Conservation (phyloP, 2,888 invertebrate genomes). For the Ferrisia virgata region DNA sequence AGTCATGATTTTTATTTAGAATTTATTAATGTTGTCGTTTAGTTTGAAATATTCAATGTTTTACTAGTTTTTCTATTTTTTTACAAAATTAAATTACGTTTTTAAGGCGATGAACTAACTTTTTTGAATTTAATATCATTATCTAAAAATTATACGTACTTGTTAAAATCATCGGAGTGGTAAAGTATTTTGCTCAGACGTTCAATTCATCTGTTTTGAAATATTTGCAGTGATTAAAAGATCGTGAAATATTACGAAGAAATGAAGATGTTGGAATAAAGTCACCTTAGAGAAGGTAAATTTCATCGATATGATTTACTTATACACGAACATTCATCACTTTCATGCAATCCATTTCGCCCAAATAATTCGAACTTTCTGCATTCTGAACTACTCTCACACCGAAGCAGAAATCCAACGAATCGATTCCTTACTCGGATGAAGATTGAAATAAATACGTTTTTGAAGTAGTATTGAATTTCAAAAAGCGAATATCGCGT, state of each 20-base stretch:
- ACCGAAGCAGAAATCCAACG: background rate
- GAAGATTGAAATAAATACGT: background rate
- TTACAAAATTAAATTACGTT: background rate
- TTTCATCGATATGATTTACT: background rate
- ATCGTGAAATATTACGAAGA: background rate
- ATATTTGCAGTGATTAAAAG: background rate
- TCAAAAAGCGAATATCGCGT: background rate
- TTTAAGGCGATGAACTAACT: background rate
- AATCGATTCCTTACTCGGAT: background rate
- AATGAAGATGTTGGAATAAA: background rate
- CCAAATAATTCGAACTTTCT: background rate
- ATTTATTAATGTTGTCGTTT: background rate
- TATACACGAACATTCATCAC: background rate
- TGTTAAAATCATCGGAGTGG: background rate
- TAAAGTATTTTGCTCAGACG: background rate
- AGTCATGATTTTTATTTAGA: no score
- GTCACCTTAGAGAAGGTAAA: background rate
- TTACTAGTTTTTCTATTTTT: background rate
- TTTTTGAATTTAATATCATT: background rate
- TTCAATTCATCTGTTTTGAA: background rate
- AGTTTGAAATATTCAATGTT: background rate
- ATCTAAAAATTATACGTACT: background rate
- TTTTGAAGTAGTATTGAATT: background rate
- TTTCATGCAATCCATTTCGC: background rate
- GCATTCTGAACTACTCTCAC: background rate